Evolutionary conservation across 2,888 invertebrate species (phyloP).

Genomic region (Agrotis clavis): DNA sequence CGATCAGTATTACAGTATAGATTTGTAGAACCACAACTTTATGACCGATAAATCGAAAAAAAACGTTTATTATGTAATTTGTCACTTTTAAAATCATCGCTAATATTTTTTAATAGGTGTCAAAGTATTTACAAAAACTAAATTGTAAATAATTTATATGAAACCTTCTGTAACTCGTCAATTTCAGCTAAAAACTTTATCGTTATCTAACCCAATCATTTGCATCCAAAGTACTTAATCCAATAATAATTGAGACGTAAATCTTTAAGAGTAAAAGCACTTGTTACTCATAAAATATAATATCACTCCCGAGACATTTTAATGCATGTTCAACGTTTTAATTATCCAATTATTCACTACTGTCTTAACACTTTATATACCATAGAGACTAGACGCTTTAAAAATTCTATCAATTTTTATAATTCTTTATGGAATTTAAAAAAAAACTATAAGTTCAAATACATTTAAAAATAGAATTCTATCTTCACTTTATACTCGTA

Average conservation of each 20-base stretch:
- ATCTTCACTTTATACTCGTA: constrained; percentile 12
- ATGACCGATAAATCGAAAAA: too few species aligned
- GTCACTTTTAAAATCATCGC: too few species aligned
- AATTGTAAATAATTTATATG: too few species aligned
- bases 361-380: constrained; percentile 1
- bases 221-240: background rate
- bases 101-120: too few species aligned
- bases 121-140: too few species aligned
- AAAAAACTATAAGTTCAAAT: constrained; percentile 13
- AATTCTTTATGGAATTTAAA: background rate
- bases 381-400: background rate
- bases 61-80: too few species aligned
- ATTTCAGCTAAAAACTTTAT: constrained; percentile 11
- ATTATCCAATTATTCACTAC: constrained; percentile 31
- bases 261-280: constrained; percentile 25
- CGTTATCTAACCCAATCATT: background rate
- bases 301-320: constrained; percentile 20
- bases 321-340: constrained; percentile 28
- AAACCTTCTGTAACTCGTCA: background rate
- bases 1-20: too few species aligned
- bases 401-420: constrained; percentile 23
- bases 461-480: constrained; percentile 28
- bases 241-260: constrained; percentile 27
- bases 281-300: constrained; percentile 37
- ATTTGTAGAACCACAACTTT: too few species aligned